Conservation (phyloP, 2,797 vertebrate species). For the Microtus agrestis region DNA sequence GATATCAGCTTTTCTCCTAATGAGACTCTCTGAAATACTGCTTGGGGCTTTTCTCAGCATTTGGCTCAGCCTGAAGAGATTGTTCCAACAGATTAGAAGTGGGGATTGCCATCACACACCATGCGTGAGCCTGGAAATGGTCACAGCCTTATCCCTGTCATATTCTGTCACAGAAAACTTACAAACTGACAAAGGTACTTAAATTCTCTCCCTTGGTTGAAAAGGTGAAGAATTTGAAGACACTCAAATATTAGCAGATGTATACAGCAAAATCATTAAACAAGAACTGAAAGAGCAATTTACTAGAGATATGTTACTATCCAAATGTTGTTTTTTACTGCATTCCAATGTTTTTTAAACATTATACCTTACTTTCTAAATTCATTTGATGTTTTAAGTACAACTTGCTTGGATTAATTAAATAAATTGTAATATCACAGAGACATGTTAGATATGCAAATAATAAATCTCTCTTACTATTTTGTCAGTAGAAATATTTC, state of each 20-base stretch:
- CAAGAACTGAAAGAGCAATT: not conserved
- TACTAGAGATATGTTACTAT: not conserved
- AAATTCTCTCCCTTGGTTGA: not conserved
- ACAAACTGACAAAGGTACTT: not conserved
- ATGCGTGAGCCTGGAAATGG: not conserved
- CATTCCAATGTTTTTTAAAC: not conserved
- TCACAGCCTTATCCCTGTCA: not conserved
- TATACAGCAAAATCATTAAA: not conserved
- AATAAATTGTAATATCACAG: not conserved
- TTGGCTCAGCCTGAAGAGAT: not conserved
- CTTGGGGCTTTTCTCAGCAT: not conserved
- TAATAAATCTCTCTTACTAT: not conserved
- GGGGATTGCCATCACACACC: not conserved
- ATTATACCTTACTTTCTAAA: not conserved
- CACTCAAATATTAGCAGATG: rapidly evolving
- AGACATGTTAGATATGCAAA: not conserved
- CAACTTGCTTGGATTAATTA: not conserved
- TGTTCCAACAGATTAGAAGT: not conserved
- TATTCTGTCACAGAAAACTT: not conserved
- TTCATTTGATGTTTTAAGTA: not conserved
- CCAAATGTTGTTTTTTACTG: not conserved
- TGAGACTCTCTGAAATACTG: not conserved
- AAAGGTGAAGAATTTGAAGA: not conserved
- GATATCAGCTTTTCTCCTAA: not conserved
- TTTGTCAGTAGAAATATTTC: not conserved